phyloP scores from a whole-genome alignment of 1,140 invertebrate genomes.

The Drosophila kohkoa region DNA sequence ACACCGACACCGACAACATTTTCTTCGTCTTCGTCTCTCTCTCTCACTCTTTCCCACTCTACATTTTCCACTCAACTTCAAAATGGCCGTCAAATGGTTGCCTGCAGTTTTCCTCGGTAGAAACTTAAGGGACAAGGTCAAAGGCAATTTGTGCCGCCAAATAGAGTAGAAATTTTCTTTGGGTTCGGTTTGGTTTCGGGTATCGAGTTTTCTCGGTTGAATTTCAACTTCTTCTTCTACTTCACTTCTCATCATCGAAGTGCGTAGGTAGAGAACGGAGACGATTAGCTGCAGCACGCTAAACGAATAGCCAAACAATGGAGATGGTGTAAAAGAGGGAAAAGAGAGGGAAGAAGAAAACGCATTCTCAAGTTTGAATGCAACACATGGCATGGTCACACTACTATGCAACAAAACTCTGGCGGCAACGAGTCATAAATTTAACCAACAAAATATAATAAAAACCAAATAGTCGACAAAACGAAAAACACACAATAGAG shows the following conservation, averaged over 20 bases:
- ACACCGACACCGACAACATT: neutral
- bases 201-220: conserved; percentile 31
- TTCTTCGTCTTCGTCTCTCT: neutral
- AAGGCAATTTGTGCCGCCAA: conserved; percentile 74
- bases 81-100: conserved; percentile 42
- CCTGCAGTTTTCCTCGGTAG: conserved; percentile 24
- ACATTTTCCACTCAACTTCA: conserved; percentile 27
- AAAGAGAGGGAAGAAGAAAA: conserved; percentile 34
- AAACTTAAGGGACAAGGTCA: conserved; percentile 61
- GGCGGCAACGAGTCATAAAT: conserved; percentile 74
- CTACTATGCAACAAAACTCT: conserved; percentile 26
- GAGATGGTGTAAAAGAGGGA: neutral
- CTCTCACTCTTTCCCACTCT: no score
- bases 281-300: conserved; percentile 53
- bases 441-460: conserved; percentile 61
- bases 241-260: neutral
- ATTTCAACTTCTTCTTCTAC: conserved; percentile 14
- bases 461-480: conserved; percentile 78
- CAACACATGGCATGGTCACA: conserved; percentile 55
- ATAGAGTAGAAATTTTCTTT: conserved; percentile 59
- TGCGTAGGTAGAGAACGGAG: conserved; percentile 48
- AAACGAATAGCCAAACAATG: conserved; percentile 54
- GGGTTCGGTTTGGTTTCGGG: conserved; percentile 22
- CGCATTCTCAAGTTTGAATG: conserved; percentile 74
- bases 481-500: conserved; percentile 35